phyloP scores from a whole-genome alignment of 2,888 invertebrate genomes.

The Caenorhabditis panamensis region DNA sequence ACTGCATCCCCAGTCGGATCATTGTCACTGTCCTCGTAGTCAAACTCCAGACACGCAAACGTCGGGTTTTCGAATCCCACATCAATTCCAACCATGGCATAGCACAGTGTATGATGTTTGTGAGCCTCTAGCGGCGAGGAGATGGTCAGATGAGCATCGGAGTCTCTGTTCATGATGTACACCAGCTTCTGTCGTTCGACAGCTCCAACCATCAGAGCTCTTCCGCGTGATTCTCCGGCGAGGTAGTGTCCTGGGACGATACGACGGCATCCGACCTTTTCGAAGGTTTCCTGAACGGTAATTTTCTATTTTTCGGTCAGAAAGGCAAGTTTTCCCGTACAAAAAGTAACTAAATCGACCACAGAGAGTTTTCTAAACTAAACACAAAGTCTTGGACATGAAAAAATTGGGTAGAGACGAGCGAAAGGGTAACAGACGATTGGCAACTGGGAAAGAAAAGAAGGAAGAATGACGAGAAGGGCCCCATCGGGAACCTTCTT shows the following conservation, averaged over 20 bases:
- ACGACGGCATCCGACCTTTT: slow-evolving; percentile 97
- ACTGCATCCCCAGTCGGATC: slow-evolving; percentile 98
- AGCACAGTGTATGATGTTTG: slow-evolving; percentile 93
- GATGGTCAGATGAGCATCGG: slow-evolving; percentile 96
- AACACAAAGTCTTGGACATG: no score
- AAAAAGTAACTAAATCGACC: no score
- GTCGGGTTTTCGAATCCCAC: slow-evolving; percentile 99
- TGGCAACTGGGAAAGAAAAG: no score
- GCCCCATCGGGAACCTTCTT: no score
- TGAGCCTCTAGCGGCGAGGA: slow-evolving; percentile 99
- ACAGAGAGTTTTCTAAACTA: no score
- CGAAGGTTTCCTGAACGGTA: slow-evolving; percentile 96
- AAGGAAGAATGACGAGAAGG: no score
- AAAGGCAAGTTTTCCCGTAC: slow-evolving; percentile 91
- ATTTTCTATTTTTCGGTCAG: no score
- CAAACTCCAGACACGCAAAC: slow-evolving; percentile 99
- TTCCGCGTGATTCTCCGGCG: slow-evolving; percentile 97
- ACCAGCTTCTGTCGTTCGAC: slow-evolving; percentile 99
- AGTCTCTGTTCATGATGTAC: slow-evolving; percentile 97
- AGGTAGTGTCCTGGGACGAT: slow-evolving; percentile 99
- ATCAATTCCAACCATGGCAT: slow-evolving; percentile 98
- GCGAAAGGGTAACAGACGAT: no score
- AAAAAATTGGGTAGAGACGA: no score
- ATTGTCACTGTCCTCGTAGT: slow-evolving; percentile 98
- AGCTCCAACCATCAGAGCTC: slow-evolving; percentile 98